These are phyloP conservation scores for Epinephelus lanceolatus DNA, from an alignment of 2,113 vertebrate species.

Conservation along the genomic window DNA sequence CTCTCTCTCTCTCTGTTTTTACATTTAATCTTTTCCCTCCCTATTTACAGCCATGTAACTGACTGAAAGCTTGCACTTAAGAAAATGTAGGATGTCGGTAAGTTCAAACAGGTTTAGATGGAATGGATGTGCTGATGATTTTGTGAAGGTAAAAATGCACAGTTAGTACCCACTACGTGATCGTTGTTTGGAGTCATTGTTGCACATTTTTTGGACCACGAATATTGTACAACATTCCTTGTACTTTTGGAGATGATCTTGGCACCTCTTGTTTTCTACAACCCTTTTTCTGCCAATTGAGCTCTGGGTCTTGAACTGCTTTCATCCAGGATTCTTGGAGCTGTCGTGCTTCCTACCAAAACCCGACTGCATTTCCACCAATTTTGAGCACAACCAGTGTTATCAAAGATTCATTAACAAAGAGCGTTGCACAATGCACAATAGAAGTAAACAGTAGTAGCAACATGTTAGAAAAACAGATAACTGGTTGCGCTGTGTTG, in stretches of 20 bases:
- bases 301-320: no score
- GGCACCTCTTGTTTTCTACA: neutral
- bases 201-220: neutral
- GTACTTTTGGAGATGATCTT: neutral
- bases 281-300: no score
- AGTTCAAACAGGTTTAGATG: conserved; percentile 22
- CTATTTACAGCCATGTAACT: conserved; percentile 8
- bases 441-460: no score
- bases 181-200: neutral
- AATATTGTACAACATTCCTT: neutral
- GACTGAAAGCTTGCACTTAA: conserved; percentile 40
- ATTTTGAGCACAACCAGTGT: no score
- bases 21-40: conserved; percentile 34
- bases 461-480: no score
- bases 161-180: neutral
- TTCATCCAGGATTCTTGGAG: no score
- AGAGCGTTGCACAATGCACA: no score
- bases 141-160: neutral
- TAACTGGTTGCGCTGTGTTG: no score
- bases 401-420: no score
- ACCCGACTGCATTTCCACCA: no score
- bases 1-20: conserved; percentile 36
- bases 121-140: neutral
- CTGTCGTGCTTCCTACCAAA: no score
- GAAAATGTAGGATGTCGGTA: conserved; percentile 2